Conservation (phyloP, 2,888 invertebrate species). For the Heliconius ethilla region DNA sequence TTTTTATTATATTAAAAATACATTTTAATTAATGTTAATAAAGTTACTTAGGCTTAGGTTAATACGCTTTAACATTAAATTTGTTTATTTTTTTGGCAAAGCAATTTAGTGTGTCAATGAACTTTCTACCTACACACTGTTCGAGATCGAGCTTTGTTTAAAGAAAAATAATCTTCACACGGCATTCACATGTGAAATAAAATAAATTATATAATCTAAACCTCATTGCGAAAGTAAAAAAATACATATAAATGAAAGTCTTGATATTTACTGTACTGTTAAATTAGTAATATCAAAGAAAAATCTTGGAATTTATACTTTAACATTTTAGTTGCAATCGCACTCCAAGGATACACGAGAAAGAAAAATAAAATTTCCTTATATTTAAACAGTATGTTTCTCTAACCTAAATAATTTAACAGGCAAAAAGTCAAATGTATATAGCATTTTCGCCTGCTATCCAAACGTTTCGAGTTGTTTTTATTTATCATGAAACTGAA, state of each 20-base stretch:
- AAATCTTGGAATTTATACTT: not conserved
- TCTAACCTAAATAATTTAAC: constrained; percentile 34
- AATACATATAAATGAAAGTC: not conserved
- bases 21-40: not conserved
- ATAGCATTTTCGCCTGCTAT: constrained; percentile 28
- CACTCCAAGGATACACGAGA: not conserved
- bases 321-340: not conserved
- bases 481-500: constrained; percentile 38
- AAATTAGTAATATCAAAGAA: not conserved
- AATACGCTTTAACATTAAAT: not conserved
- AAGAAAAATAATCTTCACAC: not conserved
- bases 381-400: constrained; percentile 29
- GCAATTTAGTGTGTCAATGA: constrained; percentile 19
- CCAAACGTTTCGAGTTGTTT: constrained; percentile 34
- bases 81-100: constrained; percentile 18
- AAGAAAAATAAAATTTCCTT: constrained; percentile 4
- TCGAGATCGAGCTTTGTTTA: not conserved
- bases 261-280: not conserved
- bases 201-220: not conserved
- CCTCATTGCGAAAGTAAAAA: not conserved
- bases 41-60: not conserved
- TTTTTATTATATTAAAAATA: not conserved
- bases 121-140: constrained; percentile 5
- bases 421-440: constrained; percentile 31
- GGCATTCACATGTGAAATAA: not conserved